Evolutionary conservation across 35 echinoderm and acorn worm genomes (phyloP), one percentile per base, ranked within the genome.

Genomic region (Eucidaris tribuloides): DNA sequence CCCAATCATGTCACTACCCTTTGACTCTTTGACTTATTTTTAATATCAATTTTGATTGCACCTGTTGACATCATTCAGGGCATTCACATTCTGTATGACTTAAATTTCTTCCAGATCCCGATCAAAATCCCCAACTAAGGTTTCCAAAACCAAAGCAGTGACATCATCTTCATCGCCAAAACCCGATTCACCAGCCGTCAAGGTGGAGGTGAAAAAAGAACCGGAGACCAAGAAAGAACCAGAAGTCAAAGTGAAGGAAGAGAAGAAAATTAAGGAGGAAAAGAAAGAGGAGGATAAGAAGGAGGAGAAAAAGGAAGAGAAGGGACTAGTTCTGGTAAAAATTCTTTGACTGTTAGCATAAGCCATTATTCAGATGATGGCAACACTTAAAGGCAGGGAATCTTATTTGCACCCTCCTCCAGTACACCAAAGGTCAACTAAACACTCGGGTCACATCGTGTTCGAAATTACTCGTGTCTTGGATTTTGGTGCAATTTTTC

Each of bases 271-370:
- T 42, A 78, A 87, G 85, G 55, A 79, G 33, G 78, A 88, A 38
- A 58, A 88, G 59, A 77, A 88, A 35, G 61, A 27, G 17, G 83
- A 87, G 7, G 30, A 19, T 42, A 87, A n/a, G n/a, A n/a, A n/a
- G n/a, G n/a, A 63, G 58, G 76, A 87, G 70, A 40, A 70, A 35
- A 88, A 81, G 43, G 77, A 88, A 68, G 77, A 88, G 76, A 88
- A 88, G 55, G 85, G 76, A 1, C 27, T 88, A 7, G 58, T 77
- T 15, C 54, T 88, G 57, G 85, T 88, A 88, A 88, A 77, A 48
- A 58, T 17, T 3, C 2, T 5, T 18, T 3, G 7, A 23, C 46
- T 31, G 25, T 81, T 28, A 57, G 4, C 23, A n/a, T 46, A 3
- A 2, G 36, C 25, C n/a, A n/a, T 3, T 34, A 20, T 18, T 31